Conservation (phyloP, 2,797 vertebrate species). For the Fistularia tabacaria region DNA sequence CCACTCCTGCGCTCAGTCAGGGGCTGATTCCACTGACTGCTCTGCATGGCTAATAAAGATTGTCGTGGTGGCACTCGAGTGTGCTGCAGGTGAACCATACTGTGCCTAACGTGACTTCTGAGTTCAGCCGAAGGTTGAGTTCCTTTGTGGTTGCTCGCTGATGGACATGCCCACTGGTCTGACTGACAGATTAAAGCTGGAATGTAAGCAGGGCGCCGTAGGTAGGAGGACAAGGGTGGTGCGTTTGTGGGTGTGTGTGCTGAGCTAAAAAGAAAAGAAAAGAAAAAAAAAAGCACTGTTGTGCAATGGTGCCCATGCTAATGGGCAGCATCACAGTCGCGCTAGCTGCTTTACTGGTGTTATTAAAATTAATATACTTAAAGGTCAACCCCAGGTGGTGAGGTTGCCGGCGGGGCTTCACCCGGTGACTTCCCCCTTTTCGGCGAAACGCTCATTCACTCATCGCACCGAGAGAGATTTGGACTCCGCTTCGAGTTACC, state of each 20-base stretch:
- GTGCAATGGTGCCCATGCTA: not conserved
- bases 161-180: conserved; percentile 65
- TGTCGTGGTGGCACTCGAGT: conserved; percentile 34
- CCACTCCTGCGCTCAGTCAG: conserved; percentile 48
- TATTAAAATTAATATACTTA: no score
- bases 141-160: conserved; percentile 62
- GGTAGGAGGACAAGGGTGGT: conserved; percentile 16
- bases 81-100: conserved; percentile 38
- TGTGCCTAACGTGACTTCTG: conserved; percentile 57
- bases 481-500: not conserved
- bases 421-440: no score
- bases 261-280: not conserved
- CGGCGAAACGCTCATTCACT: no score
- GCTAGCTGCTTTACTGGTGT: no score
- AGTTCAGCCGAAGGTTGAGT: conserved; percentile 36
- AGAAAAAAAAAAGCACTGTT: not conserved
- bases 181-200: conserved; percentile 79
- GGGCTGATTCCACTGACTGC: conserved; percentile 61
- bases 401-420: no score
- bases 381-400: no score
- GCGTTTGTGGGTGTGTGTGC: conserved; percentile 6
- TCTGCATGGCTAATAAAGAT: conserved; percentile 61
- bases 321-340: no score
- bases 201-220: conserved; percentile 42
- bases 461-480: no score